Base-by-base conservation (phyloP, 2,797 vertebrate genomes). In the Gorsachius magnificus region DNA sequence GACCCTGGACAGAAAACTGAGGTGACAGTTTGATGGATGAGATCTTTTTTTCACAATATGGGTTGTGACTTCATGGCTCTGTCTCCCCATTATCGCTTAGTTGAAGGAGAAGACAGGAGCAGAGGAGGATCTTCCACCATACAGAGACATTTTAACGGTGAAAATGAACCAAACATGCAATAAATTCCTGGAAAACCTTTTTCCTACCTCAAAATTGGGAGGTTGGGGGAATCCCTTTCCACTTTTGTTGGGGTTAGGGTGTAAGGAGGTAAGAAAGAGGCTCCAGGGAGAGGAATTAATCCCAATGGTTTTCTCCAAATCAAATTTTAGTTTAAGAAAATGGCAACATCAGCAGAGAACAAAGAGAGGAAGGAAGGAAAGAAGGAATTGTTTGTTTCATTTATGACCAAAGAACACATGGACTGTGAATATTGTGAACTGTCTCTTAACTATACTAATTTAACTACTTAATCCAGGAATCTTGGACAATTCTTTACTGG, bases 21-120 rank as follows among this genome's bases (percentile, higher is more conserved):
- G 95, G 95, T 97, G 98, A 97, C 92, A 85, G 93, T 88, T 98
- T 98, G 98, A 98, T 98, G 98, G 97, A 98, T 98, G 97, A 84
- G 94, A 91, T 93, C 97, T 92, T 94, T 20, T 95, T 92, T 96
- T 97, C 97, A 98, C 97, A 98, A 97, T 96, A 95, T 84, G 96
- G 96, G 87, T 92, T 96, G 97, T 96, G 97, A 98, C 97, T 98
- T 97, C 97, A 96, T 41, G 45, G 95, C 87, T 95, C 92, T 82
- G 76, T 93, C 74, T 76, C 94, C 94, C 93, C 92, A 88, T 95
- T 96, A 97, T 90, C 95, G 89, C 82, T 86, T 71, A 56, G 93
- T 61, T 88, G 91, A 83, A 95, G 75, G 86, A 83, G 87, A 79
- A 95, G 90, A 94, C 83, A 89, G 60, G n/a, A 91, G 54, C 76